Percentiles rank a stretch among this genome's conserved stretches.
Conservation (phyloP, 2,888 invertebrate genomes). For the Caenorhabditis afra region DNA sequence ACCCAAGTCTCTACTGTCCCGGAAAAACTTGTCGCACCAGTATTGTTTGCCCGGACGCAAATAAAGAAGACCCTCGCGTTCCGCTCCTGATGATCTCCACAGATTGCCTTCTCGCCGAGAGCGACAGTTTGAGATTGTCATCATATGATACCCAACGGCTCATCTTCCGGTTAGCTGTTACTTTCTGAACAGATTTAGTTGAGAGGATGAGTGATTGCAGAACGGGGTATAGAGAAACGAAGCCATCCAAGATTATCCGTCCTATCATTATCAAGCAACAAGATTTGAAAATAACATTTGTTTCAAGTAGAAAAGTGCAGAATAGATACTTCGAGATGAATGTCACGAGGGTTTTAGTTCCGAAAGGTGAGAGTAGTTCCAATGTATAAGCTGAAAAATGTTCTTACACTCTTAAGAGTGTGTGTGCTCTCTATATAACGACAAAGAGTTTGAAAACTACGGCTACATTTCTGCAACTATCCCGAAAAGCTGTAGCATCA, state of each 20-base stretch:
- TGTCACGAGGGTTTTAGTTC: neutral
- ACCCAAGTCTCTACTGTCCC: conserved; percentile 33
- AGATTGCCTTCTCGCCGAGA: conserved; percentile 3
- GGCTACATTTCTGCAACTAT: conserved; percentile 10
- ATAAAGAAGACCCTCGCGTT: neutral
- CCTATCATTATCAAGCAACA: conserved; percentile 13
- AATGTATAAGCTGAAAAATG: neutral
- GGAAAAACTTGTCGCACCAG: conserved; percentile 5
- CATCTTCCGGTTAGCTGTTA: conserved; percentile 7
- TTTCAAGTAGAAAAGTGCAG: neutral
- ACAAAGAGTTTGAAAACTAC: neutral
- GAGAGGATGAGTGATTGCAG: neutral
- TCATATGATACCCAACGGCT: neutral
- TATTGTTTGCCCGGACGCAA: neutral
- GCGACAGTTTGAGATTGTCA: conserved; percentile 9
- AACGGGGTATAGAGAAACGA: neutral
- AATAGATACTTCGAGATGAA: conserved; percentile 24
- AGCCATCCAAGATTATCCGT: neutral
- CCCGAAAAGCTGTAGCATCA: conserved; percentile 4
- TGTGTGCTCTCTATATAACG: conserved; percentile 7
- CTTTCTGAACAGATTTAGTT: neutral
- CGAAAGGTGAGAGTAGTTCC: conserved; percentile 11
- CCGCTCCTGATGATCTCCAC: conserved; percentile 8
- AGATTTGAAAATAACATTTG: neutral
- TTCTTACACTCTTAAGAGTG: conserved; percentile 23